Percentiles rank a stretch among this genome's conserved stretches.
Conservation (phyloP, 2,113 vertebrate species). For the Tricholaema leucomelas region DNA sequence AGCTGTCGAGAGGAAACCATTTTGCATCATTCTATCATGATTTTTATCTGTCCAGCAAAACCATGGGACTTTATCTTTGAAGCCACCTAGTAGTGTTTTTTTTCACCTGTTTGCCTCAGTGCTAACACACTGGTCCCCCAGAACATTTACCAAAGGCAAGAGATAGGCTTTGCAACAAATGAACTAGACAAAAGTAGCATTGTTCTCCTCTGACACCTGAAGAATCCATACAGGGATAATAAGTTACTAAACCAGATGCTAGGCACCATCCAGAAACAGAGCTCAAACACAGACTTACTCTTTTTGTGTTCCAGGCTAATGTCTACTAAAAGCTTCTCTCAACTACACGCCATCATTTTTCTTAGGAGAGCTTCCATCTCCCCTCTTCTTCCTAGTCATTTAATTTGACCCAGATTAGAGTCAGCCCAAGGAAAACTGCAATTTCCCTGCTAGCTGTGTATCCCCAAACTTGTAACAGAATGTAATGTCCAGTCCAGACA, state of each 20-base stretch:
- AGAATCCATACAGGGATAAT: background rate
- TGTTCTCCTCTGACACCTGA: background rate
- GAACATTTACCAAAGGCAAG: background rate
- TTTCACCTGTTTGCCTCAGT: background rate
- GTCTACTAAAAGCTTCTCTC: background rate
- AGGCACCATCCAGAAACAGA: background rate
- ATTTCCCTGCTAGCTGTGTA: background rate
- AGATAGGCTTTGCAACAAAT: background rate
- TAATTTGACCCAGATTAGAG: background rate
- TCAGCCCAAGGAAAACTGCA: background rate
- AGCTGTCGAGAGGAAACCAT: background rate
- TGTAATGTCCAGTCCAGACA: background rate
- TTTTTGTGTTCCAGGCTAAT: background rate
- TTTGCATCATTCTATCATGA: background rate
- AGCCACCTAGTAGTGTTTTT: background rate
- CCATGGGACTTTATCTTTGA: background rate
- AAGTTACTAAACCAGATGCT: background rate
- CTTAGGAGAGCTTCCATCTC: background rate
- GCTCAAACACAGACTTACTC: background rate
- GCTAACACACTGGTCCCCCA: rapidly evolving
- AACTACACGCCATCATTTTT: background rate
- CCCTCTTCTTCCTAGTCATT: background rate
- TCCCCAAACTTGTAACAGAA: background rate
- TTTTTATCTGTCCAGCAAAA: background rate
- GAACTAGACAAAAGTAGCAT: background rate